These are phyloP conservation scores for Myotis vivesi DNA, from an alignment of 2,797 vertebrate species.

Conservation along the genomic window DNA sequence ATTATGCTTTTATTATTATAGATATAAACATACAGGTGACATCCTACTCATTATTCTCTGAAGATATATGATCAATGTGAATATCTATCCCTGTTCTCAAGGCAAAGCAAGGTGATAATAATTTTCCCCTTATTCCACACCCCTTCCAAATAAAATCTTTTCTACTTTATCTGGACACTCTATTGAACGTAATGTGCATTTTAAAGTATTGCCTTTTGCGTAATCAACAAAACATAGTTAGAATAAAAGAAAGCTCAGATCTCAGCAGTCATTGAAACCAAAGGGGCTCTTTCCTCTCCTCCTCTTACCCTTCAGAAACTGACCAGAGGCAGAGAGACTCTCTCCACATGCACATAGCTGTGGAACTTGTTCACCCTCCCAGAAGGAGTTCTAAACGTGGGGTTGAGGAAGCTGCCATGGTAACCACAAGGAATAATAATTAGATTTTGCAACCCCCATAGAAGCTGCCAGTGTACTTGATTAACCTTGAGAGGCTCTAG, in stretches of 20 bases:
- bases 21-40: background rate
- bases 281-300: background rate
- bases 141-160: background rate
- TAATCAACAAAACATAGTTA: background rate
- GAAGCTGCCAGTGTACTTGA: background rate
- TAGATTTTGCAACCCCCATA: background rate
- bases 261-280: background rate
- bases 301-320: conserved; percentile 3
- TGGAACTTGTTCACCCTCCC: background rate
- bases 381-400: conserved; percentile 19
- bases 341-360: background rate
- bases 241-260: background rate
- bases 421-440: conserved; percentile 62
- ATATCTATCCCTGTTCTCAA: background rate
- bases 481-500: conserved; percentile 69
- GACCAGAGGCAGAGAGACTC: background rate
- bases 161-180: background rate
- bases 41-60: background rate
- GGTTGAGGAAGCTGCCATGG: background rate
- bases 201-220: background rate
- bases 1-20: background rate
- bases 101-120: background rate
- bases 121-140: background rate
- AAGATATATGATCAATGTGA: background rate
- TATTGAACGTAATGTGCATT: background rate